Percentiles rank a stretch among this genome's conserved stretches.
These are phyloP conservation scores for Oreocharis arfaki DNA, from an alignment of 2,113 vertebrate species.

Conservation along the genomic window DNA sequence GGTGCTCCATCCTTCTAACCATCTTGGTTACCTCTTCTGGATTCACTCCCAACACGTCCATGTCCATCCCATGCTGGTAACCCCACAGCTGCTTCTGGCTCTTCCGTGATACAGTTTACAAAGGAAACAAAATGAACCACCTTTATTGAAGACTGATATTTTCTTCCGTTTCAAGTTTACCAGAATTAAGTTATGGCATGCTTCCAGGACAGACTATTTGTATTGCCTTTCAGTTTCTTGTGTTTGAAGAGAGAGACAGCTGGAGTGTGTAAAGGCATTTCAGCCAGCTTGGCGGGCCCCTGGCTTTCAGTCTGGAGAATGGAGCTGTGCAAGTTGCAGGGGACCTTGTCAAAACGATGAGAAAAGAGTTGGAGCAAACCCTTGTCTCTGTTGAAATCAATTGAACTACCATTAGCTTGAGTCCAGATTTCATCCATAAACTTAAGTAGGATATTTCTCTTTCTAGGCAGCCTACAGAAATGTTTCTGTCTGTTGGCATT, in stretches of 20 bases:
- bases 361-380: background rate
- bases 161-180: background rate
- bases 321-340: background rate
- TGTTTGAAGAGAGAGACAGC: background rate
- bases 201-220: background rate
- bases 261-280: background rate
- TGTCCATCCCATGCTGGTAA: background rate
- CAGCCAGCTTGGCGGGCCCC: background rate
- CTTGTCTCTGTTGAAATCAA: constrained; percentile 5
- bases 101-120: background rate
- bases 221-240: background rate
- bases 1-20: background rate
- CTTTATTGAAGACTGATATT: background rate
- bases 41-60: background rate
- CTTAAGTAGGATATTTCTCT: constrained; percentile 18
- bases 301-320: background rate
- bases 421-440: background rate
- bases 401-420: background rate
- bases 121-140: background rate
- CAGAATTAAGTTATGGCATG: background rate
- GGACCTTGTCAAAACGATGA: background rate
- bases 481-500: background rate
- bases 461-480: background rate
- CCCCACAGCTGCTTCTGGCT: background rate
- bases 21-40: background rate